These are phyloP conservation scores for Drosophila neonasuta DNA, from an alignment of 2,888 invertebrate genomes.

Conservation along the genomic window DNA sequence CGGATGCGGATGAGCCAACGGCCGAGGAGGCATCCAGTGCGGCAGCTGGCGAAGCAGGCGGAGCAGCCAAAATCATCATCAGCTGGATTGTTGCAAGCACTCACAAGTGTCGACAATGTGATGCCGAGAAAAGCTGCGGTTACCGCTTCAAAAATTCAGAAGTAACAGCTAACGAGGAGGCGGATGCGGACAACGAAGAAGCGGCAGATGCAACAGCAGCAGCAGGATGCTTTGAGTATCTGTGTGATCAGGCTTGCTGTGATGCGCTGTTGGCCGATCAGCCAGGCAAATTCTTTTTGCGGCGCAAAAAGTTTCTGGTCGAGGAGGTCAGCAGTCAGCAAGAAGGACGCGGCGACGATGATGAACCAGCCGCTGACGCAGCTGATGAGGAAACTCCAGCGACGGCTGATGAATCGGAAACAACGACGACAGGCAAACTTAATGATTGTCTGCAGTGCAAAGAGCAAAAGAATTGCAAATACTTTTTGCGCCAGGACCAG, in stretches of 20 bases:
- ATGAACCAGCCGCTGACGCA: not conserved
- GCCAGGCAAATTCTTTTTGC: slow-evolving; percentile 84
- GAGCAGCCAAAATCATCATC: slow-evolving; percentile 79
- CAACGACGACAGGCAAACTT: slow-evolving; percentile 19
- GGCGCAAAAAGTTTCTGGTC: slow-evolving; percentile 83
- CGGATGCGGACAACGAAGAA: slow-evolving; percentile 15
- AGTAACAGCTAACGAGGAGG: slow-evolving; percentile 64
- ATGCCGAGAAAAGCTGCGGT: slow-evolving; percentile 74
- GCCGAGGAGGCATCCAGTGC: slow-evolving; percentile 82
- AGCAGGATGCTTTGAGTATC: slow-evolving; percentile 81
- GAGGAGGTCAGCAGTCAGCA: slow-evolving; percentile 80
- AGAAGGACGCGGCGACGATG: slow-evolving; percentile 32
- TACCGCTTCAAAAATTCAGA: slow-evolving; percentile 81
- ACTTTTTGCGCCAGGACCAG: slow-evolving; percentile 83
- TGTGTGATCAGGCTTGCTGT: slow-evolving; percentile 84
- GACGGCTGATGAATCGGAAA: slow-evolving; percentile 1
- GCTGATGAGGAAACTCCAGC: slow-evolving; percentile 3
- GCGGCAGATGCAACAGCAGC: not conserved
- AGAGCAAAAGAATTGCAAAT: slow-evolving; percentile 83
- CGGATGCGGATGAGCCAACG: slow-evolving; percentile 75
- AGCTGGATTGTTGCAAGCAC: slow-evolving; percentile 76
- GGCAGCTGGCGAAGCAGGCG: slow-evolving; percentile 75
- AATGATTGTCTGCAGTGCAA: slow-evolving; percentile 83
- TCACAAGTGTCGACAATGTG: slow-evolving; percentile 77
- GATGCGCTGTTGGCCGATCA: slow-evolving; percentile 84